These are phyloP conservation scores for Micromussa lordhowensis DNA, from an alignment of 92 coral and sea anemone genomes.

Conservation along the genomic window DNA sequence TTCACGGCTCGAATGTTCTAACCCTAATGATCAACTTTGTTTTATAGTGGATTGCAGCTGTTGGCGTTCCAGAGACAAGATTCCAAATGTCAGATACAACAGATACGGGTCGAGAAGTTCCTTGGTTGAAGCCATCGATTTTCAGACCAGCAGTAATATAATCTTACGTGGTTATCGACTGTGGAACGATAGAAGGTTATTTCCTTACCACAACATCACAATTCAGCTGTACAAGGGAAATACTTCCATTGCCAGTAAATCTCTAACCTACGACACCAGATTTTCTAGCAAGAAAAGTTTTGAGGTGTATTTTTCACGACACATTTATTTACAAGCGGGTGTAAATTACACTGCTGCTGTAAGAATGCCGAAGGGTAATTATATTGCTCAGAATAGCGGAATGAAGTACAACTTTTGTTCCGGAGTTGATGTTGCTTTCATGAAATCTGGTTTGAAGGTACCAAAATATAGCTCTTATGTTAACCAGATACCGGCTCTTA, in stretches of 20 bases:
- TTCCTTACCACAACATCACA: not conserved
- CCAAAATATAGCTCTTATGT: not conserved
- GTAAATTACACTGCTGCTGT: constrained; percentile 5
- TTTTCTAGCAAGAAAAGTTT: not conserved
- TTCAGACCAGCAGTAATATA: not conserved
- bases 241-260: not conserved
- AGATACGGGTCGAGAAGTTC: not conserved
- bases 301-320: constrained; percentile 10
- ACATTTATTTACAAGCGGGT: not conserved
- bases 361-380: not conserved
- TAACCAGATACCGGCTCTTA: constrained; percentile 7
- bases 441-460: not conserved
- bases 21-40: not conserved
- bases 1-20: no score
- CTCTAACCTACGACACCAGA: not conserved
- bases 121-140: not conserved
- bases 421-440: constrained; percentile 15
- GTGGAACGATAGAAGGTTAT: constrained; percentile 5
- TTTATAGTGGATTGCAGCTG: constrained; percentile 16
- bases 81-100: not conserved
- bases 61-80: not conserved
- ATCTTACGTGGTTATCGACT: constrained; percentile 19
- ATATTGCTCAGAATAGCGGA: not conserved
- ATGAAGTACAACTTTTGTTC: constrained; percentile 7
- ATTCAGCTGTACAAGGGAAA: constrained; percentile 19